A percentile compares a stretch with the other conserved stretches of the same genome.
Evolutionary conservation across 2,888 invertebrate genomes (phyloP).

Genomic region (Metallyticus violacea): DNA sequence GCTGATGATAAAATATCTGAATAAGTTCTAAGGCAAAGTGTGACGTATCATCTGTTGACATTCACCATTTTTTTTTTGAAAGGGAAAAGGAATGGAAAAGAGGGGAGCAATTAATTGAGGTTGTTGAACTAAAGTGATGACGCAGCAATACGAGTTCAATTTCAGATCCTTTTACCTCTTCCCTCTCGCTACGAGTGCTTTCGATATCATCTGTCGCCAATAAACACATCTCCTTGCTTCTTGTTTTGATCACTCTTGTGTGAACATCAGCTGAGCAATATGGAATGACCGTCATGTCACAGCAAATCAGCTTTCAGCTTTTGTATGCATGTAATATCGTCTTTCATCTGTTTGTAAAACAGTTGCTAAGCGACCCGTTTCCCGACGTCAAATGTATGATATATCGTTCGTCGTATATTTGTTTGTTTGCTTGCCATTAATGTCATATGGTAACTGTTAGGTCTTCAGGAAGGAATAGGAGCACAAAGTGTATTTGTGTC

Average conservation of each 20-base stretch:
- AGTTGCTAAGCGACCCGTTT: too few species aligned
- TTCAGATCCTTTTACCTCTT: not conserved
- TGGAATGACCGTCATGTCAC: not conserved
- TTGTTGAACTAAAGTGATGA: not conserved
- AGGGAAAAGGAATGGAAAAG: not conserved
- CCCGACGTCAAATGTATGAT: too few species aligned
- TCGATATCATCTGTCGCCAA: not conserved
- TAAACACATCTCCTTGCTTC: not conserved
- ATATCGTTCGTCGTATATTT: too few species aligned
- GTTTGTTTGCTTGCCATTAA: too few species aligned
- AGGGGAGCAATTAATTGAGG: not conserved
- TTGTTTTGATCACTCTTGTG: not conserved
- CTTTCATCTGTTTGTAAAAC: too few species aligned
- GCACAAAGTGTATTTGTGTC: too few species aligned
- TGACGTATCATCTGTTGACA: not conserved
- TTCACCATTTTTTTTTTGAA: not conserved
- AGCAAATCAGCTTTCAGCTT: not conserved
- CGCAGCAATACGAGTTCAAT: not conserved
- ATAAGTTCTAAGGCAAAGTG: not conserved
- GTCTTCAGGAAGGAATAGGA: too few species aligned
- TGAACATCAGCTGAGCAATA: not conserved
- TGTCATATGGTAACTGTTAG: too few species aligned
- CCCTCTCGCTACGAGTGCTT: not conserved
- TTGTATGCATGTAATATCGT: too few species aligned
- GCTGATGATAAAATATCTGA: not conserved